Evolutionary conservation across 2,797 vertebrate genomes (phyloP), one percentile per base, ranked within the genome.

Genomic region (Poliocrania exsul): DNA sequence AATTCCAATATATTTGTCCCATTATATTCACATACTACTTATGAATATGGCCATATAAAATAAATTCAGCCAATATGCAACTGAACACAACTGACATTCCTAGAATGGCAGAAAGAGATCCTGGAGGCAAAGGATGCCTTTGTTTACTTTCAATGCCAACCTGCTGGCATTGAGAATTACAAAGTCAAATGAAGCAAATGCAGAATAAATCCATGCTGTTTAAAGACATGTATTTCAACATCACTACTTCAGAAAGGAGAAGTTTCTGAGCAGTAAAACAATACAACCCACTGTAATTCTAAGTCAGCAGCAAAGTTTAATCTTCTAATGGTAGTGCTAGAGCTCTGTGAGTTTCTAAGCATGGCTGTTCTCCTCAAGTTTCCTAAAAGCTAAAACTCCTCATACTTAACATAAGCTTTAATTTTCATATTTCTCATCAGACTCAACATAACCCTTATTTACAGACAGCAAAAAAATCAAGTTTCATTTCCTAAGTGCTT

Each of bases 91-190:
- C 73, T 67, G 91, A 90, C 82, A 71, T 60, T 88, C 56, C 81
- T 35, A 40, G 54, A 51, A 74, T 5, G 28, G 86, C 54, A 90
- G 51, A 81, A 72, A 37, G 33, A 92, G 28, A 79, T 42, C 94
- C 92, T 88, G 40, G 42, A 93, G 94, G 95, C 94, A 92, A 84
- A 94, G 28, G 25, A 65, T 85, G 66, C 23, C 66, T 92, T 61
- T n/a, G 21, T 66, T 72, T 53, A 79, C 40, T 66, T 70, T 13
- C 64, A 77, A 49, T 88, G 85, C 44, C 62, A 81, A 26, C 42
- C n/a, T 90, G 31, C 70, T 29, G 62, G 65, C 60, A 72, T 0
- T 53, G 77, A 78, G 62, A 65, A 57, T 25, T 1, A 8, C 40
- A 90, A 95, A 81, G 29, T 62, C 42, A 66, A 79, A 80, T 31